Conservation (phyloP, 2,797 vertebrate species). For the Kryptolebias ocellatus region DNA sequence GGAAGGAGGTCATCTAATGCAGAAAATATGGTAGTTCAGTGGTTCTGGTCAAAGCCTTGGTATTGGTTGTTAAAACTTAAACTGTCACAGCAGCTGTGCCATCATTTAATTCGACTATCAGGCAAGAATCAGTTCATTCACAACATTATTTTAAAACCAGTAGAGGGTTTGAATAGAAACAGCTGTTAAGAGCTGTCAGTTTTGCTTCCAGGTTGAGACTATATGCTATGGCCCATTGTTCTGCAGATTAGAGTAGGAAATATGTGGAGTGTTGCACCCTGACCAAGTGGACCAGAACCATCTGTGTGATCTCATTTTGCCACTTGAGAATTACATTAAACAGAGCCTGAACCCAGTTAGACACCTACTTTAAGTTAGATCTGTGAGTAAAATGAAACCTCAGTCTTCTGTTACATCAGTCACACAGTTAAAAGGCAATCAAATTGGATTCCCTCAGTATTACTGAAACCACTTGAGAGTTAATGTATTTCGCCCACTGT, state of each 20-base stretch:
- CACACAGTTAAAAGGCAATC: constrained; percentile 6
- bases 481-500: constrained; percentile 2
- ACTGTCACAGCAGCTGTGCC: background rate
- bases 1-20: background rate
- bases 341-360: constrained; percentile 3
- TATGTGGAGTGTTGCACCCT: background rate
- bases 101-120: background rate
- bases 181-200: background rate
- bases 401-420: constrained; percentile 1
- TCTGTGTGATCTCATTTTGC: background rate
- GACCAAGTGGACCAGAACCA: constrained; percentile 2
- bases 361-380: constrained; percentile 1
- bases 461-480: background rate
- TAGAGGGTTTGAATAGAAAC: background rate
- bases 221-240: background rate
- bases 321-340: constrained; percentile 4
- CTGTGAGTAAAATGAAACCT: background rate
- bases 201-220: background rate
- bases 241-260: background rate
- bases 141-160: background rate
- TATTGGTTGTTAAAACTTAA: background rate
- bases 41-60: no score
- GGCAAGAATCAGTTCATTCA: background rate
- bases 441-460: constrained; percentile 3
- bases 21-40: background rate